A percentile compares a stretch with the other conserved stretches of the same genome.
phyloP scores from a whole-genome alignment of 2,797 vertebrate species.

The Australoheros facetus region DNA sequence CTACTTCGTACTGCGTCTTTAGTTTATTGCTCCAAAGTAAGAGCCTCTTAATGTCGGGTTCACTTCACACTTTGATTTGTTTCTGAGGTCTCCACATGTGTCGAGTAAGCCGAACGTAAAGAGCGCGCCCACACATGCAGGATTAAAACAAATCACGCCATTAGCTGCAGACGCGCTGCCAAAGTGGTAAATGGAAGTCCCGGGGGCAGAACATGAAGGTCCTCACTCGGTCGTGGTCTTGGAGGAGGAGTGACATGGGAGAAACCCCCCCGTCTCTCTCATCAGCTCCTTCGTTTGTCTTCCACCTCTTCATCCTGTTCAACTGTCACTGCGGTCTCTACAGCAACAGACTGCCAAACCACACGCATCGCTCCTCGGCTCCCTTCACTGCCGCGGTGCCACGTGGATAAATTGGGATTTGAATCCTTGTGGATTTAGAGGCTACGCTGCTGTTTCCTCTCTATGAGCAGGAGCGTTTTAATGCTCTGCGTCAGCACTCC shows the following conservation, averaged over 20 bases:
- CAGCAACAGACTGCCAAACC: constrained; percentile 63
- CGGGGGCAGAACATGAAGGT: constrained; percentile 82
- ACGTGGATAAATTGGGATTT: constrained; percentile 1
- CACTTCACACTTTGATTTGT: neutral
- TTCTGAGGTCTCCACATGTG: neutral
- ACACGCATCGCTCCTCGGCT: constrained; percentile 35
- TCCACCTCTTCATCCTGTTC: constrained; percentile 78
- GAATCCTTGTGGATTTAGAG: constrained; percentile 24
- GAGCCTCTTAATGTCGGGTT: neutral
- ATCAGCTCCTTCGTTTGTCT: constrained; percentile 75
- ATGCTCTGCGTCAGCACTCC: constrained; percentile 36
- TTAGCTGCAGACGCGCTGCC: neutral
- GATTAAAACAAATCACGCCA: constrained; percentile 7
- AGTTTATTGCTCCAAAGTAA: neutral
- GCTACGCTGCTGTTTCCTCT: neutral
- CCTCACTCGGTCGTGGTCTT: constrained; percentile 65
- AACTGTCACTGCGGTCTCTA: constrained; percentile 80
- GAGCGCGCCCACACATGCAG: neutral
- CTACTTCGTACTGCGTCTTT: neutral
- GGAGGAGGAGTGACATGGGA: constrained; percentile 73
- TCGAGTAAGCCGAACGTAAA: too few species aligned
- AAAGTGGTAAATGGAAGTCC: constrained; percentile 43
- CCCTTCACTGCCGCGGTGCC: constrained; percentile 7
- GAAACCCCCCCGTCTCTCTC: constrained; percentile 62
- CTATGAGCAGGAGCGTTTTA: neutral